phyloP scores from a whole-genome alignment of 37 sponge, comb jelly and placozoan genomes.

The Halisarca cf. caerulea region DNA sequence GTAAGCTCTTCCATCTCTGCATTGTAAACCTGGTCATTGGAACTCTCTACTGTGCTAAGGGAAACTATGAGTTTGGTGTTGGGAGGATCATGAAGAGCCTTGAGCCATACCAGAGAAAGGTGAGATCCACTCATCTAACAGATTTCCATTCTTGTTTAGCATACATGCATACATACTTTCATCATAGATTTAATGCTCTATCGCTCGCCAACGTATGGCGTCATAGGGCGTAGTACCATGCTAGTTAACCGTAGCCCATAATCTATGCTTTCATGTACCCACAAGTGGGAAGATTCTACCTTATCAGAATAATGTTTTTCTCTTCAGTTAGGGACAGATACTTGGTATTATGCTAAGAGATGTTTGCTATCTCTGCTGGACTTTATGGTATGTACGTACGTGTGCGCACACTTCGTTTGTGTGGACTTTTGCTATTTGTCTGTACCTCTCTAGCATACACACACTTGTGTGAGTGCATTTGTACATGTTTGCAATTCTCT shows the following conservation, averaged over 20 bases:
- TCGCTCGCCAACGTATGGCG: no score
- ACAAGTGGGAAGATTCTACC: not conserved
- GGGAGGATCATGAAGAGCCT: conserved; percentile 93
- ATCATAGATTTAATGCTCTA: no score
- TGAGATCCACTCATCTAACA: no score
- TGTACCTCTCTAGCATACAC: no score
- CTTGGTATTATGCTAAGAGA: conserved; percentile 97
- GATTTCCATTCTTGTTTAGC: no score
- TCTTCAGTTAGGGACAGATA: conserved; percentile 92
- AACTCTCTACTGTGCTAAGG: conserved; percentile 97
- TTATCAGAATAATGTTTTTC: not conserved
- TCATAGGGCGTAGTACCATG: no score
- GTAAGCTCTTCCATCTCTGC: conserved; percentile 93
- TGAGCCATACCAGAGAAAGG: conserved; percentile 97
- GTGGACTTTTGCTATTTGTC: no score
- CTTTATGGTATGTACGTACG: conserved; percentile 72
- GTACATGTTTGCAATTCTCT: no score
- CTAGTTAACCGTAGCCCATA: no score
- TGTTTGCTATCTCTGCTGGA: conserved; percentile 95
- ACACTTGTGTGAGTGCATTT: not conserved
- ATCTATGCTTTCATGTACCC: no score
- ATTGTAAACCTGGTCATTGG: conserved; percentile 99
- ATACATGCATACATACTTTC: no score
- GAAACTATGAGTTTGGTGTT: conserved; percentile 98
- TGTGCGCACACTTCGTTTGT: not conserved